Evolutionary conservation across 30 jellyfish, hydroid and myxozoan species (phyloP).

Genomic region (Pseudorhiza aurosa): DNA sequence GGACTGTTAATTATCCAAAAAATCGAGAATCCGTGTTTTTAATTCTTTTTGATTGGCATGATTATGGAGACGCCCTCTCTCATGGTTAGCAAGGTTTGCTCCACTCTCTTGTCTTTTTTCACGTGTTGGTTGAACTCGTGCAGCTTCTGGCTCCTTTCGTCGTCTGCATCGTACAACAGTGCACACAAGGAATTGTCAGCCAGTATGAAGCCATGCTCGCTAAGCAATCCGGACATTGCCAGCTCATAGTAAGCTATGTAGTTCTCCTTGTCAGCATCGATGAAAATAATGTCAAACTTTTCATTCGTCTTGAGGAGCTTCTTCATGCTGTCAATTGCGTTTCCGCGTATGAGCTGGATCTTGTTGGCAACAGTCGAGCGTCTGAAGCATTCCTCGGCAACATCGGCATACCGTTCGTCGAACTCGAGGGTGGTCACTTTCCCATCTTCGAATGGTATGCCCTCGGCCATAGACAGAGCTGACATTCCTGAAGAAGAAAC

Average conservation of each 20-base stretch:
- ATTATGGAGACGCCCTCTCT: constrained; percentile 66
- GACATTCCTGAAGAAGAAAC: constrained; percentile 46
- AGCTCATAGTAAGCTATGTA: constrained; percentile 45
- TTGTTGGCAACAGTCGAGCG: constrained; percentile 38
- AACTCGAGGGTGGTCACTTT: constrained; percentile 51
- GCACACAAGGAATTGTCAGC: constrained; percentile 71
- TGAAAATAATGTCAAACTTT: constrained; percentile 50
- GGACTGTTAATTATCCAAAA: no score
- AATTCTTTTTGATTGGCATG: constrained; percentile 13
- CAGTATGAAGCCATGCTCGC: constrained; percentile 56
- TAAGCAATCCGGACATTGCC: constrained; percentile 61
- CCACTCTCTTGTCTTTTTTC: constrained; percentile 57
- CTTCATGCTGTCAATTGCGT: constrained; percentile 55
- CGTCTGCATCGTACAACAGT: constrained; percentile 58
- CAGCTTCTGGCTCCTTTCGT: constrained; percentile 54
- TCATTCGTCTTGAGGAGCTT: constrained; percentile 33
- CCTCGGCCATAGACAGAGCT: constrained; percentile 71
- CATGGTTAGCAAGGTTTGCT: constrained; percentile 49
- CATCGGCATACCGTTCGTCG: constrained; percentile 55
- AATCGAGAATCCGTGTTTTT: no score
- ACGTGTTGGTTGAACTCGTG: constrained; percentile 72
- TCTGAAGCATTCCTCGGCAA: constrained; percentile 47
- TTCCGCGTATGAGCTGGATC: constrained; percentile 38
- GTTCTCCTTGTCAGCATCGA: constrained; percentile 70
- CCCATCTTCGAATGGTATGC: constrained; percentile 55